A percentile compares a stretch with the other conserved stretches of the same genome.
phyloP scores from a whole-genome alignment of 2,113 vertebrate species.

The Odontophorus gujanensis region DNA sequence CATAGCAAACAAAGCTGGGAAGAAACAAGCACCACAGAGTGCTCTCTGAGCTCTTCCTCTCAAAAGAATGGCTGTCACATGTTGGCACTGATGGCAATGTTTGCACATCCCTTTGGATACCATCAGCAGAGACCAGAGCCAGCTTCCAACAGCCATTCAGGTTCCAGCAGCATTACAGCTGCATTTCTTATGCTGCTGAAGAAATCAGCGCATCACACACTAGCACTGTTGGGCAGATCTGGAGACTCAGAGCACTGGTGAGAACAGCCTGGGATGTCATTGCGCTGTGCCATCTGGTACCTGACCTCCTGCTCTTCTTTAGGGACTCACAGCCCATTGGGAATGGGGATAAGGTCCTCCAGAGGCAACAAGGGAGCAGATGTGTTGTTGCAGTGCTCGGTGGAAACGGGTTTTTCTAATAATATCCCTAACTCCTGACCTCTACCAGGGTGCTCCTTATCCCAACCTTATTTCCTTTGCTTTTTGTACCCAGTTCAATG shows the following conservation, averaged over 20 bases:
- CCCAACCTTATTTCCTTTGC: neutral
- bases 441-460: neutral
- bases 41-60: neutral
- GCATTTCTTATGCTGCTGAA: neutral
- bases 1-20: constrained; percentile 14
- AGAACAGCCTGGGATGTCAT: neutral
- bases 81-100: neutral
- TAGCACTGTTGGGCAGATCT: neutral
- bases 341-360: too few species aligned
- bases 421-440: too few species aligned
- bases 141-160: neutral
- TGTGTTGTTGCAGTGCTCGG: too few species aligned
- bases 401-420: too few species aligned
- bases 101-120: neutral
- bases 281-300: too few species aligned
- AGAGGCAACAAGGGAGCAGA: too few species aligned
- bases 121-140: neutral
- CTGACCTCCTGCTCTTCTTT: too few species aligned
- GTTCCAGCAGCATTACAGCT: neutral
- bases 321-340: too few species aligned
- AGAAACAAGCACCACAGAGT: neutral
- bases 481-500: neutral
- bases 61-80: neutral
- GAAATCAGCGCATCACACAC: fast-evolving
- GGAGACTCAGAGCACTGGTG: neutral